phyloP scores from a whole-genome alignment of 2,888 invertebrate species.

The Caenorhabditis virilis region DNA sequence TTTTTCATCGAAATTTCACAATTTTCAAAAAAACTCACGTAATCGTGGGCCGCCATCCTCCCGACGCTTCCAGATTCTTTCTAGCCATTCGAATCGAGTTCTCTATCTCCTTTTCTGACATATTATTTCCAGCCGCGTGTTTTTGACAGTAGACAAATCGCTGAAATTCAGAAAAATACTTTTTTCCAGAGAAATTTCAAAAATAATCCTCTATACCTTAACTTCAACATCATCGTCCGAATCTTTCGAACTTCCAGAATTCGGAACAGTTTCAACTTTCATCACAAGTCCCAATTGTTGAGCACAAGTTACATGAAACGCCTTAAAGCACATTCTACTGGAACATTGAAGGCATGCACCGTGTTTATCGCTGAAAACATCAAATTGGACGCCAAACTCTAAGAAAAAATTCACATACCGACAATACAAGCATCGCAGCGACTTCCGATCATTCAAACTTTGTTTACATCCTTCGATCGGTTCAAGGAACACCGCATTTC shows the following conservation, averaged over 20 bases:
- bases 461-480: slow-evolving; percentile 83
- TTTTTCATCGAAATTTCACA: too few species aligned
- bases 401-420: slow-evolving; percentile 6
- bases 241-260: too few species aligned
- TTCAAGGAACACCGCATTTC: slow-evolving; percentile 84
- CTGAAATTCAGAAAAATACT: slow-evolving; percentile 15
- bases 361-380: slow-evolving; percentile 38
- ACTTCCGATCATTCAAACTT: slow-evolving; percentile 76
- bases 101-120: slow-evolving; percentile 13
- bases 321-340: slow-evolving; percentile 73
- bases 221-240: slow-evolving; percentile 25
- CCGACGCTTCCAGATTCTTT: slow-evolving; percentile 26
- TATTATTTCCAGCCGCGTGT: slow-evolving; percentile 29
- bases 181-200: not conserved
- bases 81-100: slow-evolving; percentile 14
- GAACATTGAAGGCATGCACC: slow-evolving; percentile 54
- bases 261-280: slow-evolving; percentile 73
- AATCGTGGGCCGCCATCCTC: slow-evolving; percentile 79
- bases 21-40: slow-evolving; percentile 70
- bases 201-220: slow-evolving; percentile 12
- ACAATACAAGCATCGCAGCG: slow-evolving; percentile 94
- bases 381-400: not conserved
- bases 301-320: slow-evolving; percentile 98
- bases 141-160: slow-evolving; percentile 54
- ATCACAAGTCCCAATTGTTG: slow-evolving; percentile 89